phyloP scores from a whole-genome alignment of 2,888 invertebrate species.

The Drosophila paramelanica region DNA sequence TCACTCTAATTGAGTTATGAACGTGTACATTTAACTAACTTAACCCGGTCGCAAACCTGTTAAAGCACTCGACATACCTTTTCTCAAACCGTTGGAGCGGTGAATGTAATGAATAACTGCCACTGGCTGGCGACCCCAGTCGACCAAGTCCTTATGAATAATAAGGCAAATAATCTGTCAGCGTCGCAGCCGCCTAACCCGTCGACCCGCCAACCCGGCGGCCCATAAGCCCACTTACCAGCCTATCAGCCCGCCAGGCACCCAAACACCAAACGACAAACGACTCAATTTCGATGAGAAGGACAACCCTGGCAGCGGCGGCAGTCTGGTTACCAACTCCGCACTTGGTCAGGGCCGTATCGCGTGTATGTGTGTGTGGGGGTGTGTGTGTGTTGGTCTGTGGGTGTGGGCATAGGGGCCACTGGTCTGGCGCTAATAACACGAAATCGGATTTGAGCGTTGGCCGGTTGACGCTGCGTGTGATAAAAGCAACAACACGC shows the following conservation, averaged over 20 bases:
- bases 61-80: constrained; percentile 32
- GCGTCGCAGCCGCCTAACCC: constrained; percentile 70
- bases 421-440: constrained; percentile 64
- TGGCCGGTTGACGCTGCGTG: constrained; percentile 67
- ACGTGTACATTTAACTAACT: constrained; percentile 8
- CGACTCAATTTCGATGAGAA: constrained; percentile 69
- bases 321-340: constrained; percentile 18
- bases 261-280: constrained; percentile 45
- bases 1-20: constrained; percentile 30
- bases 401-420: neutral
- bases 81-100: neutral
- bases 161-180: constrained; percentile 82
- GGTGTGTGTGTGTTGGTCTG: constrained; percentile 3
- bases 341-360: constrained; percentile 25
- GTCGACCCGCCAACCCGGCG: constrained; percentile 17
- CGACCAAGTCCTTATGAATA: constrained; percentile 73
- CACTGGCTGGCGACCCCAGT: constrained; percentile 22
- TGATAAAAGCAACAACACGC: constrained; percentile 74
- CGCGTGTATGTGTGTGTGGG: constrained; percentile 25
- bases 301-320: constrained; percentile 17
- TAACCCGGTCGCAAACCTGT: constrained; percentile 34
- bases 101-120: constrained; percentile 58
- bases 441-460: constrained; percentile 76
- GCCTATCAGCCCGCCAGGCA: constrained; percentile 11
- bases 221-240: constrained; percentile 18